phyloP scores from a whole-genome alignment of 1,140 invertebrate genomes.

The Meteorus sp. region DNA sequence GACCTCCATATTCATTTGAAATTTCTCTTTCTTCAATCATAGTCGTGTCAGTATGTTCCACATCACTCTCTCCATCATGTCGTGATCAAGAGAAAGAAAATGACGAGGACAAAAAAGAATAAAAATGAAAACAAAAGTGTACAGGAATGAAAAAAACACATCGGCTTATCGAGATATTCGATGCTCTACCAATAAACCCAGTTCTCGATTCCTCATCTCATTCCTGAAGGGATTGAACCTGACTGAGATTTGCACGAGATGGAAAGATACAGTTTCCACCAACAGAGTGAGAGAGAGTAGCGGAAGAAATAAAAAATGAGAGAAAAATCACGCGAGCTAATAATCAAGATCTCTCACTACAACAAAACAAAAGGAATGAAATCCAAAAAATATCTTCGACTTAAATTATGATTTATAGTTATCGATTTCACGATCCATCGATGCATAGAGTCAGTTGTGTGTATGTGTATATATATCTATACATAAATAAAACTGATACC shows the following conservation, averaged over 20 bases:
- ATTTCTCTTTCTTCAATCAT: too few species aligned
- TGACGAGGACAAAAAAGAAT: too few species aligned
- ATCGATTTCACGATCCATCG: conserved; percentile 28
- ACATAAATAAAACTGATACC: conserved; percentile 7
- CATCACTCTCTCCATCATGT: too few species aligned
- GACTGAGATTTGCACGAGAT: conserved; percentile 21
- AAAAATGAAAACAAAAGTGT: too few species aligned
- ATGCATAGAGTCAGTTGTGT: background rate
- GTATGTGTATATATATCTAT: background rate
- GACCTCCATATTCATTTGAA: too few species aligned
- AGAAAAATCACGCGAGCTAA: conserved; percentile 16
- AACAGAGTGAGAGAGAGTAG: too few species aligned
- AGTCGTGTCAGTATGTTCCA: too few species aligned
- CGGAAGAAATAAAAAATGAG: background rate
- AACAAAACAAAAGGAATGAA: conserved; percentile 1
- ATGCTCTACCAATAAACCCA: too few species aligned
- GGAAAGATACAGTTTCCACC: conserved; percentile 4
- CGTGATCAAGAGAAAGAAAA: too few species aligned
- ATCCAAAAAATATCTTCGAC: conserved; percentile 21
- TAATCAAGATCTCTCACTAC: background rate
- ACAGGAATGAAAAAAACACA: too few species aligned
- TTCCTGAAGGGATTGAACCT: conserved; percentile 23
- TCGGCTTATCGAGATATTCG: too few species aligned
- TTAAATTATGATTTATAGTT: conserved; percentile 42
- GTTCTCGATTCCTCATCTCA: conserved; percentile 35